phyloP scores from a whole-genome alignment of 1,140 invertebrate species.

The Yoshiicerus persimilis region DNA sequence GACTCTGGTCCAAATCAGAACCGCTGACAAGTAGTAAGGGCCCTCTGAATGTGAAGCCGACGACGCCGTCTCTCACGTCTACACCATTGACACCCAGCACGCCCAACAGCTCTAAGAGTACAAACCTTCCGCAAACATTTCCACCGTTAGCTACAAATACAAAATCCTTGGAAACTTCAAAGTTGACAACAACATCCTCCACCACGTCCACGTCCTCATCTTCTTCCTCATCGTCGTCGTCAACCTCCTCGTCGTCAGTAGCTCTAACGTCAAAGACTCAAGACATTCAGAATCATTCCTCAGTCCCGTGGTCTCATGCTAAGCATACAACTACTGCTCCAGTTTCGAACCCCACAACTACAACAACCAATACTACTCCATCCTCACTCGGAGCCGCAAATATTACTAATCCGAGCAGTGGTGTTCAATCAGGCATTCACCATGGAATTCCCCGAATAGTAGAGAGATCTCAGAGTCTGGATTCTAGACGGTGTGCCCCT shows the following conservation, averaged over 20 bases:
- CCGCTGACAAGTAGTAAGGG: constrained; percentile 27
- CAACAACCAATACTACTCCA: not conserved
- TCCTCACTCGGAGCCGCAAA: not conserved
- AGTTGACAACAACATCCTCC: constrained; percentile 21
- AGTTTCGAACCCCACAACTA: not conserved
- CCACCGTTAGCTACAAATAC: not conserved
- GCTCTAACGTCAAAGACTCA: not conserved
- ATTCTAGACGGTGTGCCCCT: not conserved
- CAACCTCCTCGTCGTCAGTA: not conserved
- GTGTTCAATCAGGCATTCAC: constrained; percentile 30
- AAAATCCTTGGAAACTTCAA: constrained; percentile 29
- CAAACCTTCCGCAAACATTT: constrained; percentile 37
- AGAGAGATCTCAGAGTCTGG: constrained; percentile 46
- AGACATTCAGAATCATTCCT: constrained; percentile 21
- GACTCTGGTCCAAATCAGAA: not conserved
- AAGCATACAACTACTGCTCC: not conserved
- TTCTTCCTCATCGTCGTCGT: constrained; percentile 10
- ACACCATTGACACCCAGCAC: constrained; percentile 35
- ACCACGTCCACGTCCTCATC: not conserved
- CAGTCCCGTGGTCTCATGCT: not conserved
- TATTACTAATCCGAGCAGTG: not conserved
- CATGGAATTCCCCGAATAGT: constrained; percentile 44
- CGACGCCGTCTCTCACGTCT: constrained; percentile 44
- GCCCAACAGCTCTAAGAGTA: constrained; percentile 50
- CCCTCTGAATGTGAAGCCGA: constrained; percentile 52